phyloP scores from a whole-genome alignment of 2,797 vertebrate genomes.

The Rhinichthys osculus region DNA sequence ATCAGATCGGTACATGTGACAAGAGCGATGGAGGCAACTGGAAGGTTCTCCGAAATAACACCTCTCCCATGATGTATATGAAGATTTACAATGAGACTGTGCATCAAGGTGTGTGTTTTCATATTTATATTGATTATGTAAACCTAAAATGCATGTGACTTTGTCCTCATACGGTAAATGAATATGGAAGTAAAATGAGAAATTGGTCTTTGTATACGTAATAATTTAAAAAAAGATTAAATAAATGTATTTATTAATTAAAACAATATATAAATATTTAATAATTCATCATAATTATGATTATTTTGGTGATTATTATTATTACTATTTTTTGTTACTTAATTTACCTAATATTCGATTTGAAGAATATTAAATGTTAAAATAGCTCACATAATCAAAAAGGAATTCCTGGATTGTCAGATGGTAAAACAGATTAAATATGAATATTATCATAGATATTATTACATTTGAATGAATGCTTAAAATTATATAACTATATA shows the following conservation, averaged over 20 bases:
- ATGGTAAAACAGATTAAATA: neutral
- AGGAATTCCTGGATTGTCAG: neutral
- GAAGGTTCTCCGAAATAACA: slow-evolving; percentile 88
- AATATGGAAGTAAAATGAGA: neutral
- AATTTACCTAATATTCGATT: neutral
- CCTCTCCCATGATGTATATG: slow-evolving; percentile 96
- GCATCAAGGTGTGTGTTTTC: slow-evolving; percentile 80
- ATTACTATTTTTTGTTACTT: neutral
- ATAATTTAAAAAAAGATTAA: neutral
- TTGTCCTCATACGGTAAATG: neutral
- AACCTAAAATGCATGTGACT: slow-evolving; percentile 2
- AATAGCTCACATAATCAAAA: neutral
- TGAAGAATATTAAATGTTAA: neutral
- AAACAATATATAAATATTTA: neutral
- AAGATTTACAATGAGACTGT: slow-evolving; percentile 92
- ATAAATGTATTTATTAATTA: neutral
- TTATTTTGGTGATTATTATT: neutral
- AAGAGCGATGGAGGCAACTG: slow-evolving; percentile 87
- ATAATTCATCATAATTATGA: neutral
- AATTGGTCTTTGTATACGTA: neutral
- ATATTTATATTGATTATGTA: neutral
- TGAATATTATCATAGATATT: neutral
- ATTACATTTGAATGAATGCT: too few relatives aligned
- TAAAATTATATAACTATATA: neutral
- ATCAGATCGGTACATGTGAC: slow-evolving; percentile 94